Conservation (phyloP, 2,797 vertebrate genomes). For the Tauraco hartlaubi region DNA sequence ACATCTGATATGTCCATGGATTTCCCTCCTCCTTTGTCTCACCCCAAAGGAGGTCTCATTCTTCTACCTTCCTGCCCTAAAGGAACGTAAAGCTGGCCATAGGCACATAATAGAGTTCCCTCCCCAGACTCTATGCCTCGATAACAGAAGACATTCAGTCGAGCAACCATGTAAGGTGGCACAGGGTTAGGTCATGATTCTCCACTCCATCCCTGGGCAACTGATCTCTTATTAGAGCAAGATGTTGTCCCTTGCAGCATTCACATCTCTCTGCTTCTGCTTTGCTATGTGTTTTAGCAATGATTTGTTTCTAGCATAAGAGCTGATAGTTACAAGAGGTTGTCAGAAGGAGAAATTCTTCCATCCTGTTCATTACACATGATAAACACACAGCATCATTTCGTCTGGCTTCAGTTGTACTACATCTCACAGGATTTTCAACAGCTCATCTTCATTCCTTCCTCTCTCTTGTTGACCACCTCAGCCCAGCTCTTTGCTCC, state of each 20-base stretch:
- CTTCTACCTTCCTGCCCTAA: background rate
- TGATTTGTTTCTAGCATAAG: background rate
- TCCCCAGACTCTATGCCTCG: background rate
- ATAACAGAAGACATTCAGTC: background rate
- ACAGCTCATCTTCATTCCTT: background rate
- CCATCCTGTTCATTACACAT: background rate
- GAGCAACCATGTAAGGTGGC: background rate
- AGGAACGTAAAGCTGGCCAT: background rate
- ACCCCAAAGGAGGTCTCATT: background rate
- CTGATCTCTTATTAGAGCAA: background rate
- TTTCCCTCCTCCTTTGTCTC: background rate
- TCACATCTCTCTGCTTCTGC: background rate
- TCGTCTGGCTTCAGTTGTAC: background rate
- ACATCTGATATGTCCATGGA: background rate
- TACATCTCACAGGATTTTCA: background rate
- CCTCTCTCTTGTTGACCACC: background rate
- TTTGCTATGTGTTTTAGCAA: background rate
- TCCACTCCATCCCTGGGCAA: background rate
- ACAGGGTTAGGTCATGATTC: background rate
- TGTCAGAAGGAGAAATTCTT: background rate
- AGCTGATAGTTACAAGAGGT: background rate
- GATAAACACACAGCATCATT: accelerated
- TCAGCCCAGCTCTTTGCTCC: background rate
- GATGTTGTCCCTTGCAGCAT: background rate
- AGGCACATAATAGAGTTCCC: background rate